Conservation (phyloP, 2,888 invertebrate genomes). For the Trissolcus japonicus region DNA sequence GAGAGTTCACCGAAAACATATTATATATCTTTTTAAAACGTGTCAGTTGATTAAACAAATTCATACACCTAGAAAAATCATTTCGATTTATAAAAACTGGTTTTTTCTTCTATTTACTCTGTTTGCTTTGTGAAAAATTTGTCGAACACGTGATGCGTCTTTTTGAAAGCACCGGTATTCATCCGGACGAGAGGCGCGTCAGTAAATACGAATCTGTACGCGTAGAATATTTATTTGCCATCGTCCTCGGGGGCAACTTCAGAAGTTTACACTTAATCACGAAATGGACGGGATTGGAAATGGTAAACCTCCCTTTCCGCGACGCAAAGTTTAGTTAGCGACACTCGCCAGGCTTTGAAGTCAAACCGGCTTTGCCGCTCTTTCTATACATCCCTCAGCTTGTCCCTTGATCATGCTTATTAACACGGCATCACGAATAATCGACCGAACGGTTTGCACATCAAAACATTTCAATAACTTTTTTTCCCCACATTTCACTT, state of each 20-base stretch:
- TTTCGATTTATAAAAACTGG: too few species aligned
- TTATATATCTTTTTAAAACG: too few species aligned
- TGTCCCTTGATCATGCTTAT: conserved; percentile 71
- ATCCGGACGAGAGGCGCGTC: conserved; percentile 16
- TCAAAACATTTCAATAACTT: conserved; percentile 1
- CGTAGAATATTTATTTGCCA: conserved; percentile 51
- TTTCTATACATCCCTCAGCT: conserved; percentile 39
- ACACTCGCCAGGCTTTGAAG: conserved; percentile 72
- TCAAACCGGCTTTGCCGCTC: conserved; percentile 65
- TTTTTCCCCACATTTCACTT: too few species aligned
- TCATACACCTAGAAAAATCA: too few species aligned
- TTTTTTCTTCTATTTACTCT: neutral
- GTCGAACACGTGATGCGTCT: conserved; percentile 33
- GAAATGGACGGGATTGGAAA: conserved; percentile 74
- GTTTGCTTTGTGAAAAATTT: conserved; percentile 26
- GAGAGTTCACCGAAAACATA: neutral
- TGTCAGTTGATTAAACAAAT: too few species aligned
- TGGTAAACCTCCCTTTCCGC: conserved; percentile 65
- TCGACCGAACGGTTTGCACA: conserved; percentile 10
- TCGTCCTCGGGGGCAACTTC: conserved; percentile 52
- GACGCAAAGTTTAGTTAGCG: conserved; percentile 73
- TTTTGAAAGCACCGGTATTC: conserved; percentile 29
- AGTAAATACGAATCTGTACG: conserved; percentile 36
- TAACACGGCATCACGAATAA: conserved; percentile 58
- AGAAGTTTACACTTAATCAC: conserved; percentile 75